These are phyloP conservation scores for Sebastes elongatus DNA, from an alignment of 2,797 vertebrate species.

Conservation along the genomic window DNA sequence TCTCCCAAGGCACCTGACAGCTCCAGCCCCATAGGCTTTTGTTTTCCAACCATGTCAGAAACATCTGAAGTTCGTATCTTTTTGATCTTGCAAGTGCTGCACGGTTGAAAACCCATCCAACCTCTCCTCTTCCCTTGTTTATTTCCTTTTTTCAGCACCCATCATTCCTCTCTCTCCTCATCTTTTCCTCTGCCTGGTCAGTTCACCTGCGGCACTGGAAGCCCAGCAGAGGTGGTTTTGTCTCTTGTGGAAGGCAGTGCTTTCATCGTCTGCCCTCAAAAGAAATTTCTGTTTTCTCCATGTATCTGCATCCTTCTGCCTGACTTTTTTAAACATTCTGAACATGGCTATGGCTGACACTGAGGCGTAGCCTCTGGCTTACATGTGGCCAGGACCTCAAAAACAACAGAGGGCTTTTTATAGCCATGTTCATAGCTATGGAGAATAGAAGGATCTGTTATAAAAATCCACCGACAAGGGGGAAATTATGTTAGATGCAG, in stretches of 20 bases:
- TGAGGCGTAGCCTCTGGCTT: slow-evolving; percentile 35
- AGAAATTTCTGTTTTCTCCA: slow-evolving; percentile 25
- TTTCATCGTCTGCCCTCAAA: slow-evolving; percentile 53
- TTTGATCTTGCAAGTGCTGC: slow-evolving; percentile 48
- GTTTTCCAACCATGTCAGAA: slow-evolving; percentile 32
- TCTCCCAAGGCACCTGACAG: slow-evolving; percentile 1
- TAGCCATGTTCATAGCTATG: not conserved
- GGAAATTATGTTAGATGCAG: slow-evolving; percentile 18
- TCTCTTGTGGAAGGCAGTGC: slow-evolving; percentile 33
- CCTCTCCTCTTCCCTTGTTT: slow-evolving; percentile 13
- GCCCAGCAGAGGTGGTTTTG: slow-evolving; percentile 47
- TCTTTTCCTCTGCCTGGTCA: slow-evolving; percentile 31
- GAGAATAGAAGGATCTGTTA: not conserved
- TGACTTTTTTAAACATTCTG: slow-evolving; percentile 26
- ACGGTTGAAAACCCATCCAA: slow-evolving; percentile 14
- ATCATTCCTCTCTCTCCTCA: slow-evolving; percentile 4
- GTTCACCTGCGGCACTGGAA: slow-evolving; percentile 46
- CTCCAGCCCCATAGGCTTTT: not conserved
- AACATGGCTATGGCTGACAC: slow-evolving; percentile 17
- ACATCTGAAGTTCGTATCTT: slow-evolving; percentile 46
- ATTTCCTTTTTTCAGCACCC: slow-evolving; percentile 14
- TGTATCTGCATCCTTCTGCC: slow-evolving; percentile 40
- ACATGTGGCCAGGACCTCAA: slow-evolving; percentile 33
- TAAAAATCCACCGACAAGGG: not conserved
- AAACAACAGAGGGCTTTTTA: slow-evolving; percentile 8